Evolutionary conservation across 2,888 invertebrate genomes (phyloP), one percentile per base, ranked within the genome.

Genomic region (Epirrita christyi): DNA sequence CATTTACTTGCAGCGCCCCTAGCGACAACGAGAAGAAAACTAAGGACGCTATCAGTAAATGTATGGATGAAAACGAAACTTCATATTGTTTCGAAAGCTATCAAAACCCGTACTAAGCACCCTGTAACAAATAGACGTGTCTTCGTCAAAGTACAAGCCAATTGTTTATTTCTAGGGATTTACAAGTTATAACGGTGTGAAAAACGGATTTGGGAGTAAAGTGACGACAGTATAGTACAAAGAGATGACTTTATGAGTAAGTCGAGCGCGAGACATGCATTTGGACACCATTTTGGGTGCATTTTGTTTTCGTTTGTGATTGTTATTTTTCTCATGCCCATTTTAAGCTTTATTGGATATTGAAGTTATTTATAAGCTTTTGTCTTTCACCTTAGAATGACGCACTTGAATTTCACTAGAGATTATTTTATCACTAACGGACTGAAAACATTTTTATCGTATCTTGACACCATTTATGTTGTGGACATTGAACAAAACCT

Each of bases 161-260:
- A 47, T 46, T 64, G 45, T 87, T 84, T 86, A 82, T 89, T 92
- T 92, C 77, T 91, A 91, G 91, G 92, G 91, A 10, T 92, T 91
- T 85, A 92, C 91, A 88, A 92, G 92, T 86, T 91, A 91, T 90
- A 90, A 91, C 57, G 88, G 86, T 84, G 90, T 90, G 81, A 90
- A 88, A 88, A 90, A 92, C 59, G 92, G 91, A 82, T 82, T 78
- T 67, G 78, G 86, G 71, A 90, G 85, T 86, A 91, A 88, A 88
- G 91, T 92, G 52, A 92, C 92, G 61, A 86, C 85, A 64, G 92
- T 92, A 80, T 92, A 92, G 88, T 88, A 79, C 54, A 43, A 54
- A 51, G 43, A 42, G 54, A 49, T 50, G 21, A 34, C 40, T 56
- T 84, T 69, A 77, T 78, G 82, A 86, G 91, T 91, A 91, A 91